These are phyloP conservation scores for Thereva nobilitata DNA, from an alignment of 2,888 invertebrate genomes.

Conservation along the genomic window DNA sequence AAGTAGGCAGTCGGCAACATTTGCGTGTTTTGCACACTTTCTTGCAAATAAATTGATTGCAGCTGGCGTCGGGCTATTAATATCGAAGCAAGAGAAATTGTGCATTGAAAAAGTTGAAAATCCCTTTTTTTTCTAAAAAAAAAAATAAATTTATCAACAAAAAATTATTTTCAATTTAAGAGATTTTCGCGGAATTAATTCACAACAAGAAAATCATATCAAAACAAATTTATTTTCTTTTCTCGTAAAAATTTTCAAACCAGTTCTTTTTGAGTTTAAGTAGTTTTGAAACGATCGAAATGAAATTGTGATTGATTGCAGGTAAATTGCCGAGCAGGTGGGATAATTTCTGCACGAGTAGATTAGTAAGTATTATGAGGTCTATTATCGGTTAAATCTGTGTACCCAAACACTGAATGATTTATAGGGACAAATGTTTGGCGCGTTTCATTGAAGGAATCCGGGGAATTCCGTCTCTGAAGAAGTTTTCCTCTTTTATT, in stretches of 20 bases:
- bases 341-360: constrained; percentile 5
- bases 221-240: too few species aligned
- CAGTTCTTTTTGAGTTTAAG: neutral
- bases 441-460: constrained; percentile 38
- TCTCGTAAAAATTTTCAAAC: constrained; percentile 1
- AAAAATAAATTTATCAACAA: neutral
- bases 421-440: constrained; percentile 42
- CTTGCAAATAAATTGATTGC: constrained; percentile 20
- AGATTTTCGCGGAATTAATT: too few species aligned
- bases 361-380: constrained; percentile 2
- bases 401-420: constrained; percentile 30
- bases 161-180: neutral
- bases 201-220: too few species aligned
- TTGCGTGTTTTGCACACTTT: too few species aligned
- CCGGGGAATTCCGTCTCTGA: constrained; percentile 18
- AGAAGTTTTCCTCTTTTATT: constrained; percentile 5
- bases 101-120: constrained; percentile 10
- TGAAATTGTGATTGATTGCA: constrained; percentile 18
- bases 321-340: constrained; percentile 28
- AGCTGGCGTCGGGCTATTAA: constrained; percentile 25
- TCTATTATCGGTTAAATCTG: constrained; percentile 20
- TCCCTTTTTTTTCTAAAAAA: constrained; percentile 1
- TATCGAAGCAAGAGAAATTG: constrained; percentile 12
- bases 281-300: neutral
- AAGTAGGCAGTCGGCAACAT: too few species aligned